Conservation (phyloP, 2,888 invertebrate genomes). For the Balanococcus diminutus region DNA sequence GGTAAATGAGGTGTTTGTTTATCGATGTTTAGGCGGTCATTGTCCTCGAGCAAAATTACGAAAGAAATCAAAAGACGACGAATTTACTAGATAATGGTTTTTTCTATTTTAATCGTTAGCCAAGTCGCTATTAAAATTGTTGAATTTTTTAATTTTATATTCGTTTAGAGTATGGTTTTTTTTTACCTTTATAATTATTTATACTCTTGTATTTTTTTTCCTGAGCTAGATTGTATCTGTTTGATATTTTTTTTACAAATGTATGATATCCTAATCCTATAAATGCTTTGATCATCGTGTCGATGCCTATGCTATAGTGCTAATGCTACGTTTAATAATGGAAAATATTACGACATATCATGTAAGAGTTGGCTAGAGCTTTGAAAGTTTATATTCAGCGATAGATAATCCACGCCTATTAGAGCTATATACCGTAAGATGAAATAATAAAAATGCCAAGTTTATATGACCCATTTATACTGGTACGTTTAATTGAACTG, state of each 20-base stretch:
- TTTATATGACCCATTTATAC: neutral
- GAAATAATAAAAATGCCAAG: neutral
- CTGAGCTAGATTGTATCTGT: neutral
- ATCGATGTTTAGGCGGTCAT: too few species aligned
- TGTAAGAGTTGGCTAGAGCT: neutral
- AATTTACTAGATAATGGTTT: neutral
- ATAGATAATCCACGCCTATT: neutral
- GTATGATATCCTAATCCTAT: too few species aligned
- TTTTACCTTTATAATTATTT: conserved; percentile 34
- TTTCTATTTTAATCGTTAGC: neutral
- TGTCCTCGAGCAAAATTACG: neutral
- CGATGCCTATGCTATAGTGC: too few species aligned
- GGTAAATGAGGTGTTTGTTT: neutral
- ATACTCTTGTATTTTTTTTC: neutral
- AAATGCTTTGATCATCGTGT: too few species aligned
- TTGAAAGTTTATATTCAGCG: neutral
- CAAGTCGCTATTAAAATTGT: conserved; percentile 33
- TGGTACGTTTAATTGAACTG: neutral
- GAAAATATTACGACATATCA: neutral
- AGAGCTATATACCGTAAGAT: neutral
- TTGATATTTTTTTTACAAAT: neutral
- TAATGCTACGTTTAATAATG: too few species aligned
- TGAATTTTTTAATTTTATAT: conserved; percentile 28
- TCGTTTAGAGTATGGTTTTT: neutral
- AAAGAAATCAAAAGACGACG: neutral